Conservation (phyloP, 2,797 vertebrate genomes). For the Saxicola maurus region DNA sequence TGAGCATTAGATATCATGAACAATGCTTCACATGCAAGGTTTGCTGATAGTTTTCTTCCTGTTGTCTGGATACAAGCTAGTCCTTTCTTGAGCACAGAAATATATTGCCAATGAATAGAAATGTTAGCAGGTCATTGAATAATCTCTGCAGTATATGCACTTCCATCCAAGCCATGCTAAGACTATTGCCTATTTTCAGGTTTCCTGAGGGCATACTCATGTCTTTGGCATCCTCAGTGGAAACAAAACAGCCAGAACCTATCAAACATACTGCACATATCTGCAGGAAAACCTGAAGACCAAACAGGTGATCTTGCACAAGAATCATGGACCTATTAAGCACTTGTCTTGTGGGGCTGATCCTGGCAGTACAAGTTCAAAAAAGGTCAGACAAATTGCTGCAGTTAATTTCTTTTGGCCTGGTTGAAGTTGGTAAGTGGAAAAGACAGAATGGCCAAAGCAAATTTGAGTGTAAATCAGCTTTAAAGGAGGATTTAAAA, state of each 20-base stretch:
- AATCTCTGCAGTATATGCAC: neutral
- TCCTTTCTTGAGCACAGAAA: neutral
- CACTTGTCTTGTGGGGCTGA: neutral
- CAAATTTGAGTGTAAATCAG: neutral
- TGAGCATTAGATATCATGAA: neutral
- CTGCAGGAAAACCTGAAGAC: neutral
- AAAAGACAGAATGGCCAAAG: neutral
- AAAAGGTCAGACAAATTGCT: neutral
- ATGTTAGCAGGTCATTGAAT: neutral
- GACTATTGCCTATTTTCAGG: neutral
- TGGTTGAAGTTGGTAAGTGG: neutral
- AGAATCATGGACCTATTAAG: neutral
- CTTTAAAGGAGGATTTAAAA: neutral
- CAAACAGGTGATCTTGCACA: neutral
- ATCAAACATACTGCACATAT: neutral
- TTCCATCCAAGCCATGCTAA: neutral
- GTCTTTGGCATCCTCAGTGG: neutral
- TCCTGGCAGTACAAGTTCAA: neutral
- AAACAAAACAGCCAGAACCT: neutral
- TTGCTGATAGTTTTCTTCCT: neutral
- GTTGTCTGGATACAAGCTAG: neutral
- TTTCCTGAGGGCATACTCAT: neutral
- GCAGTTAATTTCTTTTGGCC: neutral
- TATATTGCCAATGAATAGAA: neutral
- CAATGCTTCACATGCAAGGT: neutral